Base-by-base conservation (phyloP, 2,888 invertebrate species). In the Subacronicta megacephala region DNA sequence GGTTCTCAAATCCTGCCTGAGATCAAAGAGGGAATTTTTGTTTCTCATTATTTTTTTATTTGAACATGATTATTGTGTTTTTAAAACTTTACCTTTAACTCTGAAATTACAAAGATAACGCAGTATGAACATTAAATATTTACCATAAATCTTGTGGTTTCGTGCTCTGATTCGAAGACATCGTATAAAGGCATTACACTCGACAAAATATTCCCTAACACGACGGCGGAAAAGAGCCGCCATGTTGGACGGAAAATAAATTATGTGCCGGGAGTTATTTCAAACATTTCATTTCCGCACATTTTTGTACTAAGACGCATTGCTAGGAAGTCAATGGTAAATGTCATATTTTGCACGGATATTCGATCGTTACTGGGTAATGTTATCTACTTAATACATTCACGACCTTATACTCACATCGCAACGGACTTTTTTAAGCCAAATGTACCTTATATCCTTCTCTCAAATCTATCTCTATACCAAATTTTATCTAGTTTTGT, bases 281-380 rank as follows among this genome's bases (percentile, higher is more conserved):
- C 46, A 56, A 61, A 59, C 17, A 68, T 68, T 63, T 56, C 52
- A 67, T 71, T 67, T 67, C 67, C 62, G 35, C 37, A 54, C 47
- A 52, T 60, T 57, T 57, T 60, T 60, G 44, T 52, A 23, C n/a
- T 6, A 16, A 17, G 18, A 3, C 13, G 16, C 40, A 36, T 29
- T 40, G n/a, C 44, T 36, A 37, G 45, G 50, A 61, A 31, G 26
- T 52, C 20, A 15, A 41, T 15, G 29, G 20, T 38, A 47, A 37
- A 46, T 29, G 12, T 9, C 31, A 31, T 51, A 50, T 54, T 59
- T 33, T 20, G 16, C 18, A 43, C 15, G 36, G 15, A 51, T 33
- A 61, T 55, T 61, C 40, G 23, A 55, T 55, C 47, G 31, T 23
- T 1, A 13, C 7, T 20, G 44, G 59, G 35, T 35, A 40, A 58